Base-by-base conservation (phyloP, 2,113 vertebrate genomes). In the Eulemur rufifrons region DNA sequence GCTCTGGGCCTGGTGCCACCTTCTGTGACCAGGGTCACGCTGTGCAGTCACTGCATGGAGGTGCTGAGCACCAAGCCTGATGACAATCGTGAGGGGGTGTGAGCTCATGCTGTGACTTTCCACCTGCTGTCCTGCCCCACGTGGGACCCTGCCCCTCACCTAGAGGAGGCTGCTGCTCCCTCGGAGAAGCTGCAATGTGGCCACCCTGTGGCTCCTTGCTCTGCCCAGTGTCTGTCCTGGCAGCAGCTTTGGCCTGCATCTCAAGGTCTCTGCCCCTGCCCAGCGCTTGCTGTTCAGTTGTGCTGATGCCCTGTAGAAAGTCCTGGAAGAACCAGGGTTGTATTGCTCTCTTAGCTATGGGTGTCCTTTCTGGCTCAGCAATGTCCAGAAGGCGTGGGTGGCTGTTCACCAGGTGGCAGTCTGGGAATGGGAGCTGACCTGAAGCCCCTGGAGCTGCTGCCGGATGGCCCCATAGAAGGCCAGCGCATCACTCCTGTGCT, bases 391-490 rank as follows among this genome's bases (percentile, higher is more conserved):
- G 50, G 27, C 29, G 17, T 54, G 15, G 18, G 45, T 42, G 18
- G 6, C 5, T 77, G 45, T 10, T 12, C 9, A 12, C 20, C 27
- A 6, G 8, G 32, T 34, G 7, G 1, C 1, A 23, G 34, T 87
- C 89, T 4, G 18, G 23, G 6, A 5, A 14, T 59, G 71, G 47
- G 21, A 37, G 83, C 98, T 98, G 86, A 99, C 99, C 99, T 94
- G 77, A 4, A 99, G 97, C 4, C 97, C 97, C 76, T 99, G 99
- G 12, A 99, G 96, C 32, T 98, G 99, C 95, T 99, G 98, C 69
- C 98, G 98, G 89, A 99, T 98, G 6, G 98, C 98, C 3, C 94
- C 98, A 96, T 99, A 99, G 97, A 99, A 99, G 90, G 98, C 98
- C 94, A 99, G 96, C 0, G 98, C 97, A 1, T 99, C 99, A 89